Evolutionary conservation across 2,888 invertebrate species (phyloP).

Genomic region (Chrysolina americana): DNA sequence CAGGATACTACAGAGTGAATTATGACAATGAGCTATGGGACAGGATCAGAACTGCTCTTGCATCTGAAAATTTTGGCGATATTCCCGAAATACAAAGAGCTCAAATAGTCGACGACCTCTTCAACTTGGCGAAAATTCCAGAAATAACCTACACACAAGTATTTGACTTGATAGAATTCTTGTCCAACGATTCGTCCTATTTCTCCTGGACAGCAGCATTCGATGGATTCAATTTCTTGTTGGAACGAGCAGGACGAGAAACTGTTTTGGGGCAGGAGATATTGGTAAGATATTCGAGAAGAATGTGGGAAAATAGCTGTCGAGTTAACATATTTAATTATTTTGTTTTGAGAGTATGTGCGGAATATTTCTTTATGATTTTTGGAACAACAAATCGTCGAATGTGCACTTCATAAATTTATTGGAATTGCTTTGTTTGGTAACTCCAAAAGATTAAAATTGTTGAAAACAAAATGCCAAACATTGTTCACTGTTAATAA

Average conservation of each 20-base stretch:
- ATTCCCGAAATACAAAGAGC: slow-evolving; percentile 81
- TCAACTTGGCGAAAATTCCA: slow-evolving; percentile 76
- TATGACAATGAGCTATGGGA: slow-evolving; percentile 80
- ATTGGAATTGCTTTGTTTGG: too few species aligned
- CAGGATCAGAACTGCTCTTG: slow-evolving; percentile 71
- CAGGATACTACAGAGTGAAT: slow-evolving; percentile 76
- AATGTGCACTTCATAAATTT: too few species aligned
- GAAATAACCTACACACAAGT: slow-evolving; percentile 71
- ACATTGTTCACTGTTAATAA: too few species aligned
- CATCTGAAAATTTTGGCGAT: slow-evolving; percentile 65
- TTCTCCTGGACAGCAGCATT: slow-evolving; percentile 81
- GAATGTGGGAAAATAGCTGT: too few species aligned
- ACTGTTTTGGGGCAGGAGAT: slow-evolving; percentile 46
- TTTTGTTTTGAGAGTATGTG: too few species aligned
- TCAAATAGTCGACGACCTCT: slow-evolving; percentile 83
- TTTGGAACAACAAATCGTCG: too few species aligned
- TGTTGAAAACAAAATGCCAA: too few species aligned
- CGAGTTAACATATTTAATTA: too few species aligned
- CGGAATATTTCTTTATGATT: too few species aligned
- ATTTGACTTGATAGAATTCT: slow-evolving; percentile 78
- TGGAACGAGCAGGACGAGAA: slow-evolving; percentile 47
- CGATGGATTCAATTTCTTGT: slow-evolving; percentile 52
- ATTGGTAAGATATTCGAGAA: slow-evolving; percentile 42
- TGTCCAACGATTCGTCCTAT: slow-evolving; percentile 79
- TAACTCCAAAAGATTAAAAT: too few species aligned